These are phyloP conservation scores for Varanus komodoensis DNA, from an alignment of 2,113 vertebrate species.

Conservation along the genomic window DNA sequence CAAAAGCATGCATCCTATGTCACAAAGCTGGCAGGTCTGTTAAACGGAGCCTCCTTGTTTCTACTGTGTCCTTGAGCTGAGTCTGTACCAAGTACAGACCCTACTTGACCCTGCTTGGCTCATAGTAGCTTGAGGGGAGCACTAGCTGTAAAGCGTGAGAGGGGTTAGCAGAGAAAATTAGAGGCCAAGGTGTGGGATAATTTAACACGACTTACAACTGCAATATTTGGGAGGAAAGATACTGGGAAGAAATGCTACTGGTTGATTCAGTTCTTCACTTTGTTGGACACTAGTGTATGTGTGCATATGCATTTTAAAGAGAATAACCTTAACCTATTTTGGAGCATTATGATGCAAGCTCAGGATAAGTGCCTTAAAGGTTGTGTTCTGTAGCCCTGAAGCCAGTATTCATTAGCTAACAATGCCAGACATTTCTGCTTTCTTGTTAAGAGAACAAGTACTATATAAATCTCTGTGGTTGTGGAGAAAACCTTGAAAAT, in stretches of 20 bases:
- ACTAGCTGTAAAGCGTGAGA: not conserved
- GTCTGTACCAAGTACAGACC: not conserved
- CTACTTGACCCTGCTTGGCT: not conserved
- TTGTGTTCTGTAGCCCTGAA: not conserved
- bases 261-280: not conserved
- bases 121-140: fast-evolving
- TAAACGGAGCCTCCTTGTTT: fast-evolving
- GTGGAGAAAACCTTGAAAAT: not conserved
- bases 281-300: not conserved
- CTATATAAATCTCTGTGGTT: not conserved
- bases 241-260: not conserved
- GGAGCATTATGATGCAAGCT: not conserved
- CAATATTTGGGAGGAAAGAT: not conserved
- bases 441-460: not conserved
- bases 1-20: not conserved
- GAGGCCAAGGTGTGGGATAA: not conserved
- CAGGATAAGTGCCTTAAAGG: not conserved
- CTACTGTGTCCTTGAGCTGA: fast-evolving
- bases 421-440: not conserved
- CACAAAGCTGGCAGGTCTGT: not conserved
- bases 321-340: conserved; percentile 2
- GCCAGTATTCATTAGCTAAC: not conserved
- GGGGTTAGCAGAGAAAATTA: not conserved
- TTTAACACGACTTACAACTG: not conserved
- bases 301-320: not conserved